Evolutionary conservation across 2,113 vertebrate species (phyloP), one percentile per base, ranked within the genome.

Genomic region (Hippocampus abdominalis): DNA sequence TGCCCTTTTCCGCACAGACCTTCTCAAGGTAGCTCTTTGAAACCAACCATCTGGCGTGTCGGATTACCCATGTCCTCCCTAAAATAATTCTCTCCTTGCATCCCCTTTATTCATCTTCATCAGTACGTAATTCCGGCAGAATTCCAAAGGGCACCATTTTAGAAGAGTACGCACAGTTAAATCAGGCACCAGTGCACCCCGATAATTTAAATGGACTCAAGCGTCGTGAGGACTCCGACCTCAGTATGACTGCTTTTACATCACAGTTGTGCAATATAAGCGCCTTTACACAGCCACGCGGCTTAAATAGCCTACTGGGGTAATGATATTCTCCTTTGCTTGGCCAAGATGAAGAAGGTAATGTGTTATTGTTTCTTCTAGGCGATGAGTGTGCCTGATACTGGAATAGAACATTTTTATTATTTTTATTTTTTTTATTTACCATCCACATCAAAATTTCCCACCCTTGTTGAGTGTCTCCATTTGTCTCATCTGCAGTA

Each of bases 281-380:
- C 78, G 75, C 54, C 72, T 75, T 82, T 81, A 82, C 82, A 81
- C 74, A 77, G 74, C 69, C 78, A 72, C 69, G 44, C 72, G 56
- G 64, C 68, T 84, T 81, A 80, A 88, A 84, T 66, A 82, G 75
- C 75, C 86, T 83, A 83, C 80, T 23, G 84, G 80, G 84, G 75
- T 83, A 56, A 67, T 77, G 79, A 81, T 81, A 76, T 79, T 66
- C 70, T 87, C 65, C 76, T 84, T 78, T 79, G 76, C 81, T 78
- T 77, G 79, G 80, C 80, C 86, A 83, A 81, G 75, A 86, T 77
- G 60, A 69, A 87, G 79, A 77, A 76, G 71, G 64, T 75, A 79
- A 77, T 69, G 66, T 60, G 46, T 74, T 76, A 69, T 46, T 73
- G 51, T 84, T 81, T 79, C 64, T n/a, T n/a, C 8, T 27, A 49